Evolutionary conservation across 2,797 vertebrate species (phyloP), one percentile per base, ranked within the genome.

Genomic region (Fratercula arctica): DNA sequence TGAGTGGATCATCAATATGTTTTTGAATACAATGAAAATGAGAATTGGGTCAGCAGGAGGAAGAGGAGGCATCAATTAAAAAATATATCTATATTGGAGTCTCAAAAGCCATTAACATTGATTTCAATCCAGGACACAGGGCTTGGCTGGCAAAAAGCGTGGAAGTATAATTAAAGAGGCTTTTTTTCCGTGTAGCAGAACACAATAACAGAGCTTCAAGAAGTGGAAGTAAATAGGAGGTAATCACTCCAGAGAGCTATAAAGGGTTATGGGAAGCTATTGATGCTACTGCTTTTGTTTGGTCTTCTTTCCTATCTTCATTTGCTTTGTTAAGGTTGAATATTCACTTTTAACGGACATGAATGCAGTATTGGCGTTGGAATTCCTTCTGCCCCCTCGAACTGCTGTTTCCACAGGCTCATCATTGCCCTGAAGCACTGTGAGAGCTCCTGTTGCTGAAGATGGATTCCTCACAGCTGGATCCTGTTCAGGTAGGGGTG

Each of bases 41-140:
- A 87, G 79, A 87, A 89, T 16, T 83, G 69, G 91, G 70, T 94
- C 84, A 83, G 67, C 74, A 96, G 88, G 57, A 92, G 91, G 85
- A 96, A 96, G 66, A 87, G 72, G 77, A 94, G 83, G 95, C 88
- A 95, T 97, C 97, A 95, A 95, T 97, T 97, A 96, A 96, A 90
- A 95, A 96, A 95, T 96, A 94, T 74, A 87, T 92, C 51, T 78
- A 77, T 77, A 67, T 35, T 70, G 70, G 88, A 96, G 83, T 97
- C 91, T 89, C 87, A 97, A 95, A 97, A 96, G 82, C 94, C 85
- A 83, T 97, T 96, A 96, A 90, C 88, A 93, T 80, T 95, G 96
- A 97, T 97, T 97, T 97, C 89, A 96, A 93, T 96, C 91, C 91
- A 96, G 76, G 53, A 90, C 66, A 43, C 5, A 37, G 82, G 64